Base-by-base conservation (phyloP, 2,113 vertebrate genomes). In the Periophthalmodon schlosseri region DNA sequence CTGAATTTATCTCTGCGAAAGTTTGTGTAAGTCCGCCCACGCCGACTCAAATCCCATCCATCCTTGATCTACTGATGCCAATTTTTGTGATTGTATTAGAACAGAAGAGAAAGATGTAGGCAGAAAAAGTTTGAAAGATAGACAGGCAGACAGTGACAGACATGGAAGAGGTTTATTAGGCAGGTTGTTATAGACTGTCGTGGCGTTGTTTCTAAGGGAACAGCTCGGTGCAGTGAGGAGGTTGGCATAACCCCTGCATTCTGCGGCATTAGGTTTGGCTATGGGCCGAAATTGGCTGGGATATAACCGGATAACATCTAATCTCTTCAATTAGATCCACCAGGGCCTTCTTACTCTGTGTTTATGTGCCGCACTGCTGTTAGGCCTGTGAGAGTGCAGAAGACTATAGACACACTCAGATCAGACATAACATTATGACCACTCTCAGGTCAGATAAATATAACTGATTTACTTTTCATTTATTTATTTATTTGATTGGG, bases 321-420 rank as follows among this genome's bases (percentile, higher is more conserved):
- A 92, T 91, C 91, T 91, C 91, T 89, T 90, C 89, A 91, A 92
- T 91, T 92, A 92, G 82, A 91, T 84, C 84, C 86, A 83, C 76
- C 70, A 76, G 73, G 80, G 85, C 66, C 74, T 87, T 84, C 82
- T 76, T 46, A 69, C 81, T 72, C 68, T 85, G 72, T 78, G 61
- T 85, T 67, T 81, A 61, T 79, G 79, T 80, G 68, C 78, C 39
- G 58, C 33, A 34, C 65, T 69, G 56, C 52, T 57, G 69, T 77
- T 69, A 49, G 20, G 66, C 52, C 65, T 66, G 11, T 47, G 50
- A 79, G 47, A 24, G 0, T 28, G 70, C 63, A 4, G 15, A n/a
- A 69, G 8, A 16, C 52, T 52, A 18, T 52, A 15, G 39, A 44
- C 21, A 39, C 68, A 33, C 34, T 23, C 56, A 21, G 11, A 58